These are phyloP conservation scores for Isotomurus palustris DNA, from an alignment of 2,888 invertebrate species.

Conservation along the genomic window DNA sequence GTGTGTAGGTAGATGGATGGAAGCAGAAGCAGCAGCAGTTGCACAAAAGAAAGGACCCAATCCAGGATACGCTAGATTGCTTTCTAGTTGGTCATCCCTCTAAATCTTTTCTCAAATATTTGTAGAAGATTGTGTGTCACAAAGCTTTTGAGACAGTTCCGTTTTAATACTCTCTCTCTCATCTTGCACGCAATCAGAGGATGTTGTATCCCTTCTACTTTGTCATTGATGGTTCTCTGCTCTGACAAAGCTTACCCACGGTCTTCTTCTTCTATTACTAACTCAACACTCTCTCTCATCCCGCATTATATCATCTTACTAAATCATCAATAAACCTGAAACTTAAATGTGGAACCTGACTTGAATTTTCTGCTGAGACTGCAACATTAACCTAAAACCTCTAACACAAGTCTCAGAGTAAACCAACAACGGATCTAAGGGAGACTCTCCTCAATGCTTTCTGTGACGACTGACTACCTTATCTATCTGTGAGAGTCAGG, in stretches of 20 bases:
- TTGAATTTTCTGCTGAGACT: constrained; percentile 7
- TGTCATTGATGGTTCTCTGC: too few species aligned
- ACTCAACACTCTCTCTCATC: constrained; percentile 2
- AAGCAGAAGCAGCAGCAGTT: too few species aligned
- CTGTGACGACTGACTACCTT: too few species aligned
- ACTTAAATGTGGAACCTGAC: constrained; percentile 2
- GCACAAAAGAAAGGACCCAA: too few species aligned
- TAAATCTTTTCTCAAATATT: constrained; percentile 44
- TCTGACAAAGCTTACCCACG: too few species aligned
- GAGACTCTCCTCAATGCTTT: too few species aligned
- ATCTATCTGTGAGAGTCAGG: too few species aligned
- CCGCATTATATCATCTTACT: constrained; percentile 11
- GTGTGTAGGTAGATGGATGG: too few species aligned
- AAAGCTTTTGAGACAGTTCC: constrained; percentile 21
- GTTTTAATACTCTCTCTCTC: too few species aligned
- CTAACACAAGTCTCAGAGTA: not conserved
- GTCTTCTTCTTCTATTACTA: too few species aligned
- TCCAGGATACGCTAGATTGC: too few species aligned
- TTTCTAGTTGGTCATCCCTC: constrained; percentile 15
- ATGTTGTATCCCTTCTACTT: not conserved
- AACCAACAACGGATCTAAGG: too few species aligned
- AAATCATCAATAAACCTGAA: constrained; percentile 15
- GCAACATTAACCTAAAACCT: constrained; percentile 2
- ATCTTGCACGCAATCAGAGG: not conserved
- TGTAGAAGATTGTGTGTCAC: constrained; percentile 44